Percentiles rank a stretch among this genome's conserved stretches.
phyloP scores from a whole-genome alignment of 2,888 invertebrate species.

The Trachelus troglodyta region DNA sequence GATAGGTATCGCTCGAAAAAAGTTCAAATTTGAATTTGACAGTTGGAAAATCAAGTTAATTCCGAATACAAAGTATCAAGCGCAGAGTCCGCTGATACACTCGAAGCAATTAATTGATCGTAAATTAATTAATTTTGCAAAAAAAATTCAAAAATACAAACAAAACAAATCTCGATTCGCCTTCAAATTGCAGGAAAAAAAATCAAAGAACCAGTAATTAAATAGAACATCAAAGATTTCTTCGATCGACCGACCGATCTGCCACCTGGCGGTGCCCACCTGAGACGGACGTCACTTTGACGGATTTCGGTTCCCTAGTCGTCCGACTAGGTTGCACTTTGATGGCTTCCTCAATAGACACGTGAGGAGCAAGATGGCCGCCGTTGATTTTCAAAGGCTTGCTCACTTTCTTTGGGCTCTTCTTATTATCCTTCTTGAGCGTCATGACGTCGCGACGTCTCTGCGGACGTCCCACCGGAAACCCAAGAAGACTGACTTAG shows the following conservation, averaged over 20 bases:
- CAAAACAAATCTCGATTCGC: neutral
- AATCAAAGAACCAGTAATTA: neutral
- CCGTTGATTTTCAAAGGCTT: constrained; percentile 25
- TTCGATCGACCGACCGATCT: neutral
- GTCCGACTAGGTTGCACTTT: constrained; percentile 24
- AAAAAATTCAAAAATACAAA: neutral
- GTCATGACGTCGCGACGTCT: constrained; percentile 38
- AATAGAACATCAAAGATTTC: neutral
- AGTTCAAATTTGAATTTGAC: neutral
- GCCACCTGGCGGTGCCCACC: constrained; percentile 33
- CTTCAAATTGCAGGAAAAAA: neutral
- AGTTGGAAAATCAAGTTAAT: neutral
- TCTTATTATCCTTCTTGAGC: constrained; percentile 45
- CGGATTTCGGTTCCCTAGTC: constrained; percentile 21
- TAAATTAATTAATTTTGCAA: neutral
- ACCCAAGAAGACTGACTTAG: neutral
- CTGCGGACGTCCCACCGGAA: neutral
- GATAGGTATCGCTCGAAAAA: neutral
- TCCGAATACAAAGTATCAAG: neutral
- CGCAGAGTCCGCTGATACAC: neutral
- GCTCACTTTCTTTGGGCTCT: constrained; percentile 36
- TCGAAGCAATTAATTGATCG: neutral
- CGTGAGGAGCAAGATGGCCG: neutral
- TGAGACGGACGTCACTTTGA: constrained; percentile 29
- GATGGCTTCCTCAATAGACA: constrained; percentile 23